Evolutionary conservation across 2,113 vertebrate species (phyloP), one percentile per base, ranked within the genome.

Genomic region (Circaetus cinerascens): DNA sequence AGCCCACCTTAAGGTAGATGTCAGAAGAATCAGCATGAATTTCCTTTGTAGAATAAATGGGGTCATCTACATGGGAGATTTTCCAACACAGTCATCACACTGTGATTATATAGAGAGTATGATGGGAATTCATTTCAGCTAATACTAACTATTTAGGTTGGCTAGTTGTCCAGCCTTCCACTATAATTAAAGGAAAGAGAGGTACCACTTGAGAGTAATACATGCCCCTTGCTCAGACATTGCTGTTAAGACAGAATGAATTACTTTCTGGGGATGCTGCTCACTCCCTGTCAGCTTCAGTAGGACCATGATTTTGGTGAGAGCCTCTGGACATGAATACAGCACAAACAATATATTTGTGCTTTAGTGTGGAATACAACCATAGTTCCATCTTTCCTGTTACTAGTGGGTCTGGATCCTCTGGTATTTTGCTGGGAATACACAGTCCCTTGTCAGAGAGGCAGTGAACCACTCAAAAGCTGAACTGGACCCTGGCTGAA

Each of bases 311-410:
- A 48, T 60, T 82, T 83, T 72, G 25, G 40, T 41, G 48, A 82
- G 18, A 72, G 2, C 16, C 43, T 60, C 46, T 60, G 36, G 38
- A 40, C 17, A 34, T 7, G 25, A 60, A 67, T 40, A 27, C 12
- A 86, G 19, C 15, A 34, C 30, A 82, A 71, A n/a, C 2, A 67
- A 63, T 30, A 23, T 45, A 60, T 25, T 68, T 60, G 13, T 67
- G 32, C 20, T 90, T 94, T 86, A 30, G 63, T 23, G n/a, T 27
- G 10, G 36, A 57, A 4, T 19, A 64, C 41, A 69, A 9, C 6
- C 21, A 62, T 1, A 16, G 22, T 14, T 78, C 2, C 0, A 3
- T 27, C 9, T 30, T 82, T 63, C 7, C 13, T 41, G 34, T 55
- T 73, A 29, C 25, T 36, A 7, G 6, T 8, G 34, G 21, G 25